These are phyloP conservation scores for Tridacna crocea DNA, from an alignment of 2,888 invertebrate genomes.

Conservation along the genomic window DNA sequence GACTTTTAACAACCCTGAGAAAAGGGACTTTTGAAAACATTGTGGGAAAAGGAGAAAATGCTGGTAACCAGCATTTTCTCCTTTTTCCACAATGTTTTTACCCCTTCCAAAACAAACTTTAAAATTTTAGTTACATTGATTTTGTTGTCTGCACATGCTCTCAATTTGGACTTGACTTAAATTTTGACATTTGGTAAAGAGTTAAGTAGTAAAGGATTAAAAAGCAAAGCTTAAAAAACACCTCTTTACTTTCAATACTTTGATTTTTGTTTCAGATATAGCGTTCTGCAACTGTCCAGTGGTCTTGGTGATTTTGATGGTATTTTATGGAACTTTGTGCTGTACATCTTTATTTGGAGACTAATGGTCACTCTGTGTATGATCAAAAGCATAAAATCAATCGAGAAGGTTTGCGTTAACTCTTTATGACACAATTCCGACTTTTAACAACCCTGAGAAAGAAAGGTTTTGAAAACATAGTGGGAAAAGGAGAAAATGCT, in stretches of 20 bases:
- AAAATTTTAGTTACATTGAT: no score
- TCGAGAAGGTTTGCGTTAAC: conserved; percentile 76
- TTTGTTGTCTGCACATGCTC: no score
- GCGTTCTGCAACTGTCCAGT: conserved; percentile 73
- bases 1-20: no score
- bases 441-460: no score
- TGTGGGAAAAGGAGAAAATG: background rate
- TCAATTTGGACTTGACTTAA: no score
- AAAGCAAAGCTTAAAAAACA: no score
- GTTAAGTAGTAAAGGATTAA: no score
- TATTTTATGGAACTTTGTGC: conserved; percentile 74
- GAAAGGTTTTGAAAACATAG: no score
- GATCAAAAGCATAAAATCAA: conserved; percentile 78
- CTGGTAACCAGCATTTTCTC: background rate
- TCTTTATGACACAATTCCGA: no score
- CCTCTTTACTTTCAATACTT: no score
- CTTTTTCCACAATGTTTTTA: background rate
- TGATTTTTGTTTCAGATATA: conserved; percentile 58
- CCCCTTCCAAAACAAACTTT: no score
- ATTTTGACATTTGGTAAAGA: no score
- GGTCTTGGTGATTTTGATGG: conserved; percentile 77
- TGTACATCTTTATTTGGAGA: conserved; percentile 76
- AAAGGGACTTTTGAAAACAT: background rate
- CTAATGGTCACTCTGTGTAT: conserved; percentile 76
- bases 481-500: background rate